Evolutionary conservation across 2,113 vertebrate species (phyloP), one percentile per base, ranked within the genome.

Genomic region (Holacanthus passer): DNA sequence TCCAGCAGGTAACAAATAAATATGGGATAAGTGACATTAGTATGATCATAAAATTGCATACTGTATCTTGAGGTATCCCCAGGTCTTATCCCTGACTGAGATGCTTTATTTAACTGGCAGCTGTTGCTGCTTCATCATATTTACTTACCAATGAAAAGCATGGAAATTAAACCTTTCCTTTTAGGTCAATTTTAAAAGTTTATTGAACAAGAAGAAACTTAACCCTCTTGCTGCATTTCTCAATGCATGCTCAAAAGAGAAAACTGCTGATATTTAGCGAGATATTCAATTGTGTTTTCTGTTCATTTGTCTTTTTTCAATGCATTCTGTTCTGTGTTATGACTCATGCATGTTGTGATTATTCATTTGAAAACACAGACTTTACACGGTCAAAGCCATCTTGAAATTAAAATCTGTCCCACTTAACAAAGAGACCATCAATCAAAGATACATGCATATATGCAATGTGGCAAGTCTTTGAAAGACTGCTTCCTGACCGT

Each of bases 391-490:
- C 32, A 78, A 60, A 81, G 41, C n/a, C 65, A 62, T 50, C 29
- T 48, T 63, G 17, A 72, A 79, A 81, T 67, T 4, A 81, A 53
- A 68, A 81, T 53, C 48, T 80, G 79, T 68, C 55, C 22, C 29
- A 13, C 10, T 24, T 20, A 37, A 69, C 63, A 53, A 31, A 75
- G 29, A 32, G 53, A 14, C 27, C 27, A 35, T 70, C 71, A 35
- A 74, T 74, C 75, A 60, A 65, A 70, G 2, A 58, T 11, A 4
- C 37, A 52, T 29, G 7, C 31, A 47, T 60, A 17, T 69, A 39
- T 5, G 11, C 10, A 19, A 19, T 53, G 29, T 5, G 6, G 4
- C 8, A 63, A 17, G 37, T 55, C 24, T 59, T n/a, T 24, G 13
- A 37, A 43, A 55, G 7, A 37, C 24, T 8, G n/a, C 48, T 55